Conservation (phyloP, 2,888 invertebrate species). For the Cremastinae sp. region DNA sequence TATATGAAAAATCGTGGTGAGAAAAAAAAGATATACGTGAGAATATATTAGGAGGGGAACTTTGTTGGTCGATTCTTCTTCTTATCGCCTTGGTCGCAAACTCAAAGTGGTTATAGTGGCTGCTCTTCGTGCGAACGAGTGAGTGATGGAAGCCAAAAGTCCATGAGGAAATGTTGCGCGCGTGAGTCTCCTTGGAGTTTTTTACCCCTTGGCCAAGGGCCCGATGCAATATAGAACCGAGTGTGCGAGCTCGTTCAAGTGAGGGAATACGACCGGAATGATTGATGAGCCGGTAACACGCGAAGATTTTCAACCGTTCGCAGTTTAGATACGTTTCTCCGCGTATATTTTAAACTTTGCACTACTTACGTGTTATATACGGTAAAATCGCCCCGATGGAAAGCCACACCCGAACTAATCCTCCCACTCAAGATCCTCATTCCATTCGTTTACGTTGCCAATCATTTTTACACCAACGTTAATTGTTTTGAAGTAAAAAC, state of each 20-base stretch:
- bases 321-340: conserved; percentile 25
- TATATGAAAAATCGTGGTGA: not conserved
- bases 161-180: conserved; percentile 64
- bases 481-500: not conserved
- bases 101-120: conserved; percentile 60
- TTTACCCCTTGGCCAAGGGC: conserved; percentile 10
- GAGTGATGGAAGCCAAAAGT: conserved; percentile 73
- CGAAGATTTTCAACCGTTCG: conserved; percentile 67
- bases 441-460: conserved; percentile 15
- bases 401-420: conserved; percentile 30
- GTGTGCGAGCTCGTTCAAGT: conserved; percentile 59
- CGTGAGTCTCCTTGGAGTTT: conserved; percentile 27
- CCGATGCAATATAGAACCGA: conserved; percentile 46
- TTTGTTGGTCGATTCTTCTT: conserved; percentile 42
- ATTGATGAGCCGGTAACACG: conserved; percentile 76
- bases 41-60: not conserved
- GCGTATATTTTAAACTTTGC: conserved; percentile 12
- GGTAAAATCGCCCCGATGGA: conserved; percentile 21
- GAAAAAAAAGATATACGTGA: conserved; percentile 14
- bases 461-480: not conserved
- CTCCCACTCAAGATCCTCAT: conserved; percentile 28
- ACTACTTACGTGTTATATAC: conserved; percentile 35
- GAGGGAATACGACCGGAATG: conserved; percentile 68
- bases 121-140: conserved; percentile 63
- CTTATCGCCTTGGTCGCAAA: conserved; percentile 53